Percentiles rank a stretch among this genome's conserved stretches.
These are phyloP conservation scores for Agriopis aurantiaria DNA, from an alignment of 2,888 invertebrate genomes.

Conservation along the genomic window DNA sequence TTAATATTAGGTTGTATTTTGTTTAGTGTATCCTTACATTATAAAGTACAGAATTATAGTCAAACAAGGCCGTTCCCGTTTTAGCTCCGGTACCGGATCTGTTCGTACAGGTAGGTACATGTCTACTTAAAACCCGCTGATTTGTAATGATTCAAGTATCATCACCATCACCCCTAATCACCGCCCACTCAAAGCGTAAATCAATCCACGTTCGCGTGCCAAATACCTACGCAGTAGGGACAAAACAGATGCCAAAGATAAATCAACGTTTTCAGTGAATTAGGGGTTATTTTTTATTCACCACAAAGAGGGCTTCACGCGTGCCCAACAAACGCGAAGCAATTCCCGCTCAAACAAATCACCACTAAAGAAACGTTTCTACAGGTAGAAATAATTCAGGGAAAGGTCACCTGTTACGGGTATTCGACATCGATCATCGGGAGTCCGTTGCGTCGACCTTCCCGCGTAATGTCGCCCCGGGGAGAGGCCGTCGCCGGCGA, in stretches of 20 bases:
- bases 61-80: not conserved
- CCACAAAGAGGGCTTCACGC: conserved; percentile 60
- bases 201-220: conserved; percentile 37
- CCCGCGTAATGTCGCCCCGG: conserved; percentile 81
- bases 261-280: conserved; percentile 52
- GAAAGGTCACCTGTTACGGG: conserved; percentile 85
- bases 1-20: too few relatives aligned
- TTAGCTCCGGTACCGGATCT: not conserved
- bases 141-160: conserved; percentile 24
- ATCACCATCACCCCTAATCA: conserved; percentile 32
- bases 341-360: conserved; percentile 81
- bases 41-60: too few relatives aligned
- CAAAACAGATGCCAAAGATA: conserved; percentile 58
- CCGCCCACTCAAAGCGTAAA: conserved; percentile 36
- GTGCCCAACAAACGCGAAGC: conserved; percentile 67
- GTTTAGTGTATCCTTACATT: too few relatives aligned
- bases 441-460: conserved; percentile 80
- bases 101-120: not conserved
- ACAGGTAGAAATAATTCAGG: conserved; percentile 84
- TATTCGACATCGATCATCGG: conserved; percentile 85
- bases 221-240: conserved; percentile 52
- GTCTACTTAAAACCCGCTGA: conserved; percentile 1
- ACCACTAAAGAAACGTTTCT: conserved; percentile 83
- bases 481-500: conserved; percentile 70
- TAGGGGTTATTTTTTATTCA: conserved; percentile 56